Evolutionary conservation across 2,113 vertebrate genomes (phyloP), one percentile per base, ranked within the genome.

Genomic region (Macquaria australasica): DNA sequence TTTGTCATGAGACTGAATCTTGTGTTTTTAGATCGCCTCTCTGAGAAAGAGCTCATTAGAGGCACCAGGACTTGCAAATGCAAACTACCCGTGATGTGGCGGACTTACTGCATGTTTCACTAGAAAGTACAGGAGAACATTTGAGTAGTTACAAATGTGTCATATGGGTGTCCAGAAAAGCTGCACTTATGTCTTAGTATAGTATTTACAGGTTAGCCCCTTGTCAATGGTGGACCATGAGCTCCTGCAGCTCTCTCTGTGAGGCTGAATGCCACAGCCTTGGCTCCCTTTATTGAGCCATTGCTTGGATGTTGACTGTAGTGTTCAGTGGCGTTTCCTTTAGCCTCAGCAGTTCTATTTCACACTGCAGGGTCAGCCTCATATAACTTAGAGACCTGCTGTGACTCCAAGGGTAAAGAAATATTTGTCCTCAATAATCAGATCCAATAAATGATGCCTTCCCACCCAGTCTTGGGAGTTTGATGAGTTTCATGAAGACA

Each of bases 351-450:
- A 81, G 80, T 92, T 91, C 76, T 84, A 79, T 91, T 84, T 89
- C 87, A 67, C 80, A 69, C 58, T 70, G 78, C 81, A 87, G 81
- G 87, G 87, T 92, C 87, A 77, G 64, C 67, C 72, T 90, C 63
- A 59, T 91, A 94, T 88, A 89, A 86, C 72, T 89, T 76, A 41
- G 63, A 79, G 71, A 80, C 78, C 64, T 31, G 51, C 86, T 71
- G 58, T 48, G 82, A 85, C 80, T 86, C 79, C 73, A 83, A 91
- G 88, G 81, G 78, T 73, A 77, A 78, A 79, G 74, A 90, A 83
- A 91, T 93, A 85, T 91, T 89, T 92, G 88, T 81, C 82, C 82
- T 82, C 79, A 70, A 79, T 89, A 85, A 90, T 87, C 64, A 2
- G 66, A 86, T 79, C 72, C 71, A 81, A 88, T 90, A 91, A 90